Evolutionary conservation across 1,140 invertebrate genomes (phyloP).

Genomic region (Leptinotarsa lineolata): DNA sequence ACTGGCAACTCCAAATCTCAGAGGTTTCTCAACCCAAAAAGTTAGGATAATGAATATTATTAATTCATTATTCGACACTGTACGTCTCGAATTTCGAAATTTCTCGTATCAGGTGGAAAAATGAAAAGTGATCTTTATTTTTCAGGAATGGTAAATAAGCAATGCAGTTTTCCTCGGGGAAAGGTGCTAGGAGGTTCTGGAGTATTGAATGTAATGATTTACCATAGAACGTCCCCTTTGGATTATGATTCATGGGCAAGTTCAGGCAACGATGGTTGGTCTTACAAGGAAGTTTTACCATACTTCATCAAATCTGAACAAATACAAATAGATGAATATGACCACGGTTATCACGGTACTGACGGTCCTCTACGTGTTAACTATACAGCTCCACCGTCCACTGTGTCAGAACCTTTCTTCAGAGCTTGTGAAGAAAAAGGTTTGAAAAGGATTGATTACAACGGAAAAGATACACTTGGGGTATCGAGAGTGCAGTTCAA

Average conservation of each 20-base stretch:
- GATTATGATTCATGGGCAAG: constrained; percentile 70
- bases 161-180: constrained; percentile 66
- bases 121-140: not conserved
- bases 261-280: constrained; percentile 79
- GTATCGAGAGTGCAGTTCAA: constrained; percentile 72
- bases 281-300: constrained; percentile 75
- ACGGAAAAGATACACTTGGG: constrained; percentile 66
- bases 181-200: constrained; percentile 74
- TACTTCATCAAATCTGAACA: constrained; percentile 83
- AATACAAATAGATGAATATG: constrained; percentile 64
- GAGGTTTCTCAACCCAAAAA: no score
- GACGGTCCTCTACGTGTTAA: constrained; percentile 60
- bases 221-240: constrained; percentile 74
- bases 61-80: no score
- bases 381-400: constrained; percentile 45
- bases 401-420: constrained; percentile 64
- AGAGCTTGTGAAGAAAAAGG: constrained; percentile 64
- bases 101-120: no score
- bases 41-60: no score
- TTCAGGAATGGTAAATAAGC: constrained; percentile 59
- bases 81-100: no score
- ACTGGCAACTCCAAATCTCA: no score
- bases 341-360: constrained; percentile 58
- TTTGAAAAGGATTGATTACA: constrained; percentile 63
- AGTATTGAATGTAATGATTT: constrained; percentile 86